These are phyloP conservation scores for Alsophila aescularia DNA, from an alignment of 2,888 invertebrate genomes.

Conservation along the genomic window DNA sequence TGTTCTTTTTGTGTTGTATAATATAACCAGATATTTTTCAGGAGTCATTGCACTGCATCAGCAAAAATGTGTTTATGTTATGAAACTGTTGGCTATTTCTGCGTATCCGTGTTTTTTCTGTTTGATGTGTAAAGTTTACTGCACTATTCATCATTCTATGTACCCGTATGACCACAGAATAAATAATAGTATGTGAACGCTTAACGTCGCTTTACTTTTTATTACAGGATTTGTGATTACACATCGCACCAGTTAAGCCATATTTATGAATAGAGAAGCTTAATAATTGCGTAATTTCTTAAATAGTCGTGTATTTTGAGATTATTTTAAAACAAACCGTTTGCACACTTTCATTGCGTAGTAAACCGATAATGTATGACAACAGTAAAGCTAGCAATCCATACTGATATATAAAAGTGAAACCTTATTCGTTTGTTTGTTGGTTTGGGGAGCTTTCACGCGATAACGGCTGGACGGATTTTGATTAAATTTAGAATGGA, in stretches of 20 bases:
- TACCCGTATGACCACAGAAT: no score
- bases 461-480: no score
- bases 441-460: no score
- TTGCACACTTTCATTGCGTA: background rate
- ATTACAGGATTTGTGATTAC: background rate
- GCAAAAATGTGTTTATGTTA: constrained; percentile 17
- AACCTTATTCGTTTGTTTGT: no score
- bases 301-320: background rate
- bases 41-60: constrained; percentile 13
- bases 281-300: constrained; percentile 9
- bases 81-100: constrained; percentile 7
- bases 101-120: constrained; percentile 18
- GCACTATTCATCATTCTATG: constrained; percentile 11
- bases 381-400: no score
- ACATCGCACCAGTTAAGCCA: constrained; percentile 1
- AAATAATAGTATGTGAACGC: constrained; percentile 1
- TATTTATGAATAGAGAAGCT: background rate
- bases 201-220: background rate
- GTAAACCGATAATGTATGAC: background rate
- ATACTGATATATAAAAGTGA: no score
- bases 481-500: no score
- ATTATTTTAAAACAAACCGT: constrained; percentile 15
- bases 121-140: constrained; percentile 21
- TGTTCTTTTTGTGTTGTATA: no score
- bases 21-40: no score